Percentiles rank a stretch among this genome's conserved stretches.
These are phyloP conservation scores for roundworm (Caenorhabditis elegans) DNA, from an alignment of 1,140 invertebrate genomes.

Conservation along the genomic window WBcel235 BX284606.5:17258501-17259000, in stretches of 20 bases:
- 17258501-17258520: conserved; percentile 50
- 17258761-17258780: conserved; percentile 54
- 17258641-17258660: conserved; percentile 52
- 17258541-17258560: conserved; percentile 50
- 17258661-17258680: conserved; percentile 49
- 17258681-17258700: conserved; percentile 48
- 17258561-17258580: conserved; percentile 48
- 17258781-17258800: conserved; percentile 51
- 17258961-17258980: conserved; percentile 45
- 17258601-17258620: conserved; percentile 50
- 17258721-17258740: conserved; percentile 48
- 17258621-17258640: conserved; percentile 50
- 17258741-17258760: conserved; percentile 45
- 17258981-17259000: conserved; percentile 26
- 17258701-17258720: conserved; percentile 49
- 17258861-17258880: conserved; percentile 40
- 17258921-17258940: conserved; percentile 47
- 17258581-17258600: conserved; percentile 51
- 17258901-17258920: conserved; percentile 47
- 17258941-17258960: conserved; percentile 47
- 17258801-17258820: conserved; percentile 42
- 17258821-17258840: conserved; percentile 50
- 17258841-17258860: conserved; percentile 51
- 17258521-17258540: conserved; percentile 48
- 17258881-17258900: conserved; percentile 48